phyloP scores from a whole-genome alignment of 2,797 vertebrate genomes.

The Dallia pectoralis region DNA sequence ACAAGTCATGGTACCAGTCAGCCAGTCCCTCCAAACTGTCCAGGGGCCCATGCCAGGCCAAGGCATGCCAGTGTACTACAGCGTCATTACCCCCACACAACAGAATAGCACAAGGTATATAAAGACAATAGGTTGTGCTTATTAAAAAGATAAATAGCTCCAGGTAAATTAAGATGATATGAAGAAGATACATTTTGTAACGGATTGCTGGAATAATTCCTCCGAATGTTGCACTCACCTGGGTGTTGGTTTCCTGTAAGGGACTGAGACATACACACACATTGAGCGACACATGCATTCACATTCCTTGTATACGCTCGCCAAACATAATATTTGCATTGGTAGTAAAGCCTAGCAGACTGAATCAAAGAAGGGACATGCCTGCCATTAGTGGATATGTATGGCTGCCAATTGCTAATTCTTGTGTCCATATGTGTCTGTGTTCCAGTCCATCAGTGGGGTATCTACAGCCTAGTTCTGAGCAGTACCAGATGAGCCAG shows the following conservation, averaged over 20 bases:
- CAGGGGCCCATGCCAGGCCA: slow-evolving; percentile 85
- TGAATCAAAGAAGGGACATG: not conserved
- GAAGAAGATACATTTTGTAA: too few species aligned
- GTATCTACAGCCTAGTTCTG: slow-evolving; percentile 91
- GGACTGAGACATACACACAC: not conserved
- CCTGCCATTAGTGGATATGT: not conserved
- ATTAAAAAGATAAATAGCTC: too few species aligned
- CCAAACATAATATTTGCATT: slow-evolving; percentile 7
- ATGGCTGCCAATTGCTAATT: not conserved
- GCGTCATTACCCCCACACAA: slow-evolving; percentile 91
- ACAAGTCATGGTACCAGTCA: slow-evolving; percentile 91
- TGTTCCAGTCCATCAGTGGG: slow-evolving; percentile 82
- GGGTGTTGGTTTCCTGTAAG: not conserved
- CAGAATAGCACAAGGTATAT: slow-evolving; percentile 92
- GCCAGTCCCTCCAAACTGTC: slow-evolving; percentile 82
- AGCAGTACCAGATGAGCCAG: slow-evolving; percentile 95
- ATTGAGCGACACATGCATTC: not conserved
- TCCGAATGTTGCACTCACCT: not conserved
- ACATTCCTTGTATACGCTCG: not conserved
- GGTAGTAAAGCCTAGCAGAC: slow-evolving; percentile 13
- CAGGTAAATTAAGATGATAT: slow-evolving; percentile 72
- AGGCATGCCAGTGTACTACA: slow-evolving; percentile 91
- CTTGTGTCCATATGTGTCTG: slow-evolving; percentile 3
- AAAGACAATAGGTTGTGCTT: too few species aligned
- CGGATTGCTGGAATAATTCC: not conserved